Conservation (phyloP, 2,113 vertebrate genomes). For the Glaucomys volans region DNA sequence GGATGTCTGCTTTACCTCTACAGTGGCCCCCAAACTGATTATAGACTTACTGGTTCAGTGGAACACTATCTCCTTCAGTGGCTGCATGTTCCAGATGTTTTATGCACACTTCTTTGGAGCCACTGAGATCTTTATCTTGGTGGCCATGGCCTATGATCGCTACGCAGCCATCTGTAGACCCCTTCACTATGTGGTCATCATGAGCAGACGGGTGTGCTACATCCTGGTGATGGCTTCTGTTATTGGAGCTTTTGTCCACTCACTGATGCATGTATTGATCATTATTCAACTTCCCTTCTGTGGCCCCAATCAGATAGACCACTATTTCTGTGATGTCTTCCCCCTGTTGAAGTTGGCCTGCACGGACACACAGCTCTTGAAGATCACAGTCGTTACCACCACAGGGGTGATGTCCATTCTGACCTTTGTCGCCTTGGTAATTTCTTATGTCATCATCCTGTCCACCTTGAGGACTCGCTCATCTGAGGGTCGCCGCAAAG, state of each 20-base stretch:
- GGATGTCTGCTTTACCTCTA: conserved; percentile 78
- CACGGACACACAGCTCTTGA: background rate
- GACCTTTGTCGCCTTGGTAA: background rate
- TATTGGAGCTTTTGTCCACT: background rate
- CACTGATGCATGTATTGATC: conserved; percentile 15
- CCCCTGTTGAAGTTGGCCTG: conserved; percentile 68
- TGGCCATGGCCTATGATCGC: conserved; percentile 76
- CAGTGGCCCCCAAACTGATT: conserved; percentile 57
- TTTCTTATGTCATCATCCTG: background rate
- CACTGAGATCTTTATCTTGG: conserved; percentile 71
- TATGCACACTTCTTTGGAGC: conserved; percentile 63
- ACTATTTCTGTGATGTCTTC: conserved; percentile 70
- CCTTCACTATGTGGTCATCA: conserved; percentile 67
- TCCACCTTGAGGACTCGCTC: background rate
- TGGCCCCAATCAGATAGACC: conserved; percentile 52
- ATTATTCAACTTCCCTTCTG: conserved; percentile 59
- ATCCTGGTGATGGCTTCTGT: background rate
- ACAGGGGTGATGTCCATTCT: background rate
- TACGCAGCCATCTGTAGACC: conserved; percentile 78
- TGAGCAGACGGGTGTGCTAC: conserved; percentile 53
- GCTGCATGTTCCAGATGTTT: conserved; percentile 67
- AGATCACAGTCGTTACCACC: conserved; percentile 24
- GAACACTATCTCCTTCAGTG: conserved; percentile 53
- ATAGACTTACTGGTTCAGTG: background rate
- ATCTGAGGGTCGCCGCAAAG: background rate